Base-by-base conservation (phyloP, 2,888 invertebrate species). In the Meteorus cinctellus region DNA sequence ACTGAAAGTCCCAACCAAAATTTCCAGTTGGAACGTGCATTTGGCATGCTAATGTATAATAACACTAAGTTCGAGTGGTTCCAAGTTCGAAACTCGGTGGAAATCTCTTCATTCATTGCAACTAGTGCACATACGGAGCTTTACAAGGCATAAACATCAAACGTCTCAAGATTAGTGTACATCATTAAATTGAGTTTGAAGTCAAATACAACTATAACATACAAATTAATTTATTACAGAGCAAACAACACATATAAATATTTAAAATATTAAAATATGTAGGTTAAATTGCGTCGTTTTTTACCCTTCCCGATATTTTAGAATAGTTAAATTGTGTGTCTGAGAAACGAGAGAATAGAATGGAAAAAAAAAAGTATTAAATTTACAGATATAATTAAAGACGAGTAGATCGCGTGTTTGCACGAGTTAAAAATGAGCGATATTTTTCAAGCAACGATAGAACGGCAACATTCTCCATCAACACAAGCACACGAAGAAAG, bases 11-110 rank as follows among this genome's bases (percentile, higher is more conserved):
- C 31, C 36, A 55, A 66, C 48, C 31, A 34, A 70, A 48, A 74
- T 51, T 69, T 69, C 69, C 66, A 12, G 59, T 62, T n/a, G 19
- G 19, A 59, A 51, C 51, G 69, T 69, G 48, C 69, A 74, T 31
- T 63, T 63, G 45, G 74, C 63, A 74, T 74, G 74, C 63, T 74
- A 74, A 74, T 74, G 68, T 51, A 29, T 69, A 51, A 29, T 45
- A 74, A 67, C 51, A 34, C 69, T 36, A 19, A 55, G 69, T 41
- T 41, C 12, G 55, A 70, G 55, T 55, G 24, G 14, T 31, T 36
- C 34, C 69, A 59, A 55, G 31, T 51, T 70, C 59, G 36, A 55
- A 51, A 48, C 31, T 10, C 41, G 6, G 41, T 27, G n/a, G n/a
- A 63, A 34, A 65, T 31, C 31, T 41, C 65, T 34, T 41, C 65